A percentile compares a stretch with the other conserved stretches of the same genome.
Conservation (phyloP, 2,113 vertebrate species). For the Notarius lentiginosus region DNA sequence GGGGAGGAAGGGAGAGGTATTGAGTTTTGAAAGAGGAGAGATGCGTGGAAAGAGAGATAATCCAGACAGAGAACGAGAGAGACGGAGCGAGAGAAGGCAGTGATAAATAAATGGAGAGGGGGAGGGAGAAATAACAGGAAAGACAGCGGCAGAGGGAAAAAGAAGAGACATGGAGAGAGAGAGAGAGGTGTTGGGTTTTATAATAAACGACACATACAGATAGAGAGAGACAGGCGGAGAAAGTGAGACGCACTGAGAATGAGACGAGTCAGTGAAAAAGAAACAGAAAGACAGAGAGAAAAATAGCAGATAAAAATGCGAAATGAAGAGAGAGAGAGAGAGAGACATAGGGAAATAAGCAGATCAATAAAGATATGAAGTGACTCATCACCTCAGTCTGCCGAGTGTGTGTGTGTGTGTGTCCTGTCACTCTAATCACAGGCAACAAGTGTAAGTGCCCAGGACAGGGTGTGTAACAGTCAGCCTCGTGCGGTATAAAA, state of each 20-base stretch:
- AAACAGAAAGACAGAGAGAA: constrained; percentile 1
- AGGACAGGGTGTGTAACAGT: background rate
- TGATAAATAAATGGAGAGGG: background rate
- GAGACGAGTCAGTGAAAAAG: background rate
- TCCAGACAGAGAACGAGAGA: background rate
- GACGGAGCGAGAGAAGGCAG: background rate
- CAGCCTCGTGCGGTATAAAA: background rate
- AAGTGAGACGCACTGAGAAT: background rate
- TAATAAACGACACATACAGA: background rate
- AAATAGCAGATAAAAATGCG: background rate
- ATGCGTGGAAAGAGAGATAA: background rate
- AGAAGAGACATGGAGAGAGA: background rate
- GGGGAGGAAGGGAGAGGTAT: background rate
- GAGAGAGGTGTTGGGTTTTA: background rate
- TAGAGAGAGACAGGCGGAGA: background rate
- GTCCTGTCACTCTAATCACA: background rate
- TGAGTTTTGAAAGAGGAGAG: background rate
- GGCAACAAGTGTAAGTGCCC: background rate
- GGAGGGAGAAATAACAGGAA: background rate
- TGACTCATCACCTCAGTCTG: constrained; percentile 18
- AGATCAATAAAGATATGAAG: constrained; percentile 19
- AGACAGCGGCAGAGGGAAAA: background rate
- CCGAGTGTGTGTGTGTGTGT: background rate
- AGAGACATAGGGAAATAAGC: constrained; percentile 16
- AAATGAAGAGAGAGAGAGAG: background rate